These are phyloP conservation scores for Apteryx owenii DNA, from an alignment of 2,113 vertebrate genomes.

Conservation along the genomic window DNA sequence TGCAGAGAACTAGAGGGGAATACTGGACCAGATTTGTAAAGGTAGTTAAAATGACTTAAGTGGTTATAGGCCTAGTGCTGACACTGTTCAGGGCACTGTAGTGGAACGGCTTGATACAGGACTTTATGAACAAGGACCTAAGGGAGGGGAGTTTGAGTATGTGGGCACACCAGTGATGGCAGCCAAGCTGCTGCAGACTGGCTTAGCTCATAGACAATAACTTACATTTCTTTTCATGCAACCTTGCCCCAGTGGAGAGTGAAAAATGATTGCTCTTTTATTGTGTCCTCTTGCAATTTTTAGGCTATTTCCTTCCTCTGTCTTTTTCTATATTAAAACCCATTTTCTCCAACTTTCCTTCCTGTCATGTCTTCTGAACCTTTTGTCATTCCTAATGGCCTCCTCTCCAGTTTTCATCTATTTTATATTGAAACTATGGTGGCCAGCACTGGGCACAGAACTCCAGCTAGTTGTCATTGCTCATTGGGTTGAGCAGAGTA, in stretches of 20 bases:
- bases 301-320: neutral
- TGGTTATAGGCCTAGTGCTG: accelerated
- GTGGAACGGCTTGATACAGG: neutral
- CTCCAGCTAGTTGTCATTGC: neutral
- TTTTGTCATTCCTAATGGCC: neutral
- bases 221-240: neutral
- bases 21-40: neutral
- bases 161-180: neutral
- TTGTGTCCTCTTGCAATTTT: neutral
- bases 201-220: neutral
- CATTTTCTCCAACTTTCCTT: neutral
- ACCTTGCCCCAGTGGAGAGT: neutral
- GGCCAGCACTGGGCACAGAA: neutral
- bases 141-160: neutral
- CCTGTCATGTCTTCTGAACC: neutral
- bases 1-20: neutral
- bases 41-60: accelerated
- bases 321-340: neutral
- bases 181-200: neutral
- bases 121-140: neutral
- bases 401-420: neutral
- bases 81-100: neutral
- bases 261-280: neutral
- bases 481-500: neutral
- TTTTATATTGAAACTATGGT: neutral